Evolutionary conservation across 2,797 vertebrate species (phyloP).

Genomic region (Capromys pilorides): DNA sequence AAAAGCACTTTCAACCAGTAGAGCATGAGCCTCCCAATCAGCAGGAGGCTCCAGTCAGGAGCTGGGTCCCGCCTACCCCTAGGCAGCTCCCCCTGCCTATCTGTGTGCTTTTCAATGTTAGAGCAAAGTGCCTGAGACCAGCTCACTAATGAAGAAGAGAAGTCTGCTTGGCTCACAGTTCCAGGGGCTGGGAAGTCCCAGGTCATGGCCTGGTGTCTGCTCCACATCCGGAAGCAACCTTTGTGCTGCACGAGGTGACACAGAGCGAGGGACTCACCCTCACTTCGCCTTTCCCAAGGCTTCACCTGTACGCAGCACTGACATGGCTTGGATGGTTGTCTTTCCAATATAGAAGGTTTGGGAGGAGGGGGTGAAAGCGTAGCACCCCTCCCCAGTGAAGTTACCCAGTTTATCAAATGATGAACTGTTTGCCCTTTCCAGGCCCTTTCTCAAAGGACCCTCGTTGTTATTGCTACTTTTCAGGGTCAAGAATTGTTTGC

Average conservation of each 20-base stretch:
- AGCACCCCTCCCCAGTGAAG: neutral
- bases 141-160: neutral
- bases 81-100: neutral
- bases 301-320: neutral
- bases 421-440: neutral
- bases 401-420: neutral
- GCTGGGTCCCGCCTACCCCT: neutral
- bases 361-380: neutral
- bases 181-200: neutral
- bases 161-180: neutral
- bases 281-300: neutral
- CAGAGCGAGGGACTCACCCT: neutral
- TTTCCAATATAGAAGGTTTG: neutral
- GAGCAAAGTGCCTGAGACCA: neutral
- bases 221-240: neutral
- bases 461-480: neutral
- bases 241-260: neutral
- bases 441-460: neutral
- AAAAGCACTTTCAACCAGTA: neutral
- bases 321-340: neutral
- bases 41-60: neutral
- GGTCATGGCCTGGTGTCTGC: neutral
- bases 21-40: neutral
- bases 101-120: neutral
- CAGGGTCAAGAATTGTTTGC: neutral